phyloP scores from a whole-genome alignment of 2,888 invertebrate genomes.

The Pteria penguin region DNA sequence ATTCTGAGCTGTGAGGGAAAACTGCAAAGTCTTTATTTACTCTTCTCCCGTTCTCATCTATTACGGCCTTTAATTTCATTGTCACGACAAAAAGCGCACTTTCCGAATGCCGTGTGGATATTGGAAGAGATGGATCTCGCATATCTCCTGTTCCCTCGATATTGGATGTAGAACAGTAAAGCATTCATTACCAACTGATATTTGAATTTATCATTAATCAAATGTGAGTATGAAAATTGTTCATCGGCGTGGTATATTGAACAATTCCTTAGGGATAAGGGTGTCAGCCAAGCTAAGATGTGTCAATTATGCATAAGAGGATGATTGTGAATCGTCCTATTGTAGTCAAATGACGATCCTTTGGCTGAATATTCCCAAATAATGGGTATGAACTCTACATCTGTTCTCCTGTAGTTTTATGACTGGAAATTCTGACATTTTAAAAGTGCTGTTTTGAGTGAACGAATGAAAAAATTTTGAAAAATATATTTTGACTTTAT shows the following conservation, averaged over 20 bases:
- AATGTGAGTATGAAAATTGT: neutral
- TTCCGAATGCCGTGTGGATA: neutral
- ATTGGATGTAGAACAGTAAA: neutral
- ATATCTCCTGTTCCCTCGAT: neutral
- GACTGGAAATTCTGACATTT: too few species aligned
- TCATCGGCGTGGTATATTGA: neutral
- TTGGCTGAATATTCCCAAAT: too few species aligned
- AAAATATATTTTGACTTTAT: too few species aligned
- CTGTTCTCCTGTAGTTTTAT: too few species aligned
- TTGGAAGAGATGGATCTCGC: neutral
- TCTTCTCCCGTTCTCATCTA: too few species aligned
- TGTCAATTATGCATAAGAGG: neutral
- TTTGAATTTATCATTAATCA: neutral
- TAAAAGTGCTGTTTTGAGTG: too few species aligned
- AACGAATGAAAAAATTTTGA: too few species aligned
- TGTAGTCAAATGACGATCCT: too few species aligned
- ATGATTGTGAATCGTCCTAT: too few species aligned
- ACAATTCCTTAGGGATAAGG: neutral
- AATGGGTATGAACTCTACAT: too few species aligned
- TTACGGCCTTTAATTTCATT: neutral
- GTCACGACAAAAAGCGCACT: neutral
- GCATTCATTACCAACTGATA: neutral
- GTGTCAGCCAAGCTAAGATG: neutral
- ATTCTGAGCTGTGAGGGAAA: neutral
- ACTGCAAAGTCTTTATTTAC: too few species aligned